Base-by-base conservation (phyloP, 2,113 vertebrate genomes). In the Uria lomvia region DNA sequence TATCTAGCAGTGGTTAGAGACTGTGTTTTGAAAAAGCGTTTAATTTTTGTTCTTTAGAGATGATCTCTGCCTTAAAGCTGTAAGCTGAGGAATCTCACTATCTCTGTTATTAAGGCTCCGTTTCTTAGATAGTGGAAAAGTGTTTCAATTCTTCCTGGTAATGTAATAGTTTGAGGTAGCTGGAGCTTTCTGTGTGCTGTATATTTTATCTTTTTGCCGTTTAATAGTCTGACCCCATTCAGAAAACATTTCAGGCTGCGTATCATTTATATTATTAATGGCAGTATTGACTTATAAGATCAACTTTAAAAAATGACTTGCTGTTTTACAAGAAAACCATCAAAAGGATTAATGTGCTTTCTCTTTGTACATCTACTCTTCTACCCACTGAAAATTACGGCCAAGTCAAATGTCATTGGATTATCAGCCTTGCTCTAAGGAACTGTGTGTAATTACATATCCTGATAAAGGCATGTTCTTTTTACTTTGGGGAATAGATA, bases 201-300 rank as follows among this genome's bases (percentile, higher is more conserved):
- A 15, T 75, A 49, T 91, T 96, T 91, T 94, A 94, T 91, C 86
- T 92, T 68, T 79, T 91, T 95, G 66, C 60, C 50, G 6, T 84
- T 94, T 97, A 97, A 94, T 94, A 95, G 80, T 88, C 72, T 96
- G 91, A 92, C 62, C 94, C 95, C 59, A 58, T 91, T 93, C 92
- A 97, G 95, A 95, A 94, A 98, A 72, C 59, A 47, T 80, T 97
- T 96, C 78, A 49, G 67, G 21, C 93, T 81, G 81, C 5, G 2
- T 68, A 19, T 74, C 63, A 26, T 90, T 88, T 90, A 58, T 94
- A 40, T 87, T 86, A 76, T 91, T 95, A 91, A 91, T 63, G 67
- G 59, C 45, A 47, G 32, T 90, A 91, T 92, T 93, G 95, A 93
- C 95, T 91, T 90, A 47, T 67, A 67, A 79, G 59, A 89, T 87